These are phyloP conservation scores for Tragopan temminckii DNA, from an alignment of 2,797 vertebrate genomes.

Conservation along the genomic window DNA sequence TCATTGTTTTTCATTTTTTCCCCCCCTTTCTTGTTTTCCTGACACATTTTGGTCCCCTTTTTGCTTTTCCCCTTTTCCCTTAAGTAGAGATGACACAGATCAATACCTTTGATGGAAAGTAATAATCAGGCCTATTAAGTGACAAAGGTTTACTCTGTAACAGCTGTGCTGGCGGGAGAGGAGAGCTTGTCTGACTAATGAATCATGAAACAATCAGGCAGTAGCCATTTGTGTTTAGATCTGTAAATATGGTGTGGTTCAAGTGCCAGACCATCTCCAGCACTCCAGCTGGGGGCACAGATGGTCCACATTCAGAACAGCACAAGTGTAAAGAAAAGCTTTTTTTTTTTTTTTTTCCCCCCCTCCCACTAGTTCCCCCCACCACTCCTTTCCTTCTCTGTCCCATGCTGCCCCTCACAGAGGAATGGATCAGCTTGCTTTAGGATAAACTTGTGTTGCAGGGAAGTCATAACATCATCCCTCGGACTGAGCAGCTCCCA, in stretches of 20 bases:
- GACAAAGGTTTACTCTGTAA: constrained; percentile 99
- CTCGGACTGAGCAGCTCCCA: background rate
- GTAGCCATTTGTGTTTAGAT: constrained; percentile 99
- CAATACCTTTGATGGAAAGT: constrained; percentile 99
- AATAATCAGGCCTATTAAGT: constrained; percentile 99
- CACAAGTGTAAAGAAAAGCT: constrained; percentile 86
- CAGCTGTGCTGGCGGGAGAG: constrained; percentile 99
- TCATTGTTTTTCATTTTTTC: background rate
- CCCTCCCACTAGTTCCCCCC: background rate
- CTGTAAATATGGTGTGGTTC: constrained; percentile 99
- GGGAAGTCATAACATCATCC: background rate
- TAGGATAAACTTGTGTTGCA: background rate
- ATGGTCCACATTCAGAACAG: constrained; percentile 98
- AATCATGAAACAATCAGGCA: constrained; percentile 99
- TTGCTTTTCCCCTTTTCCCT: constrained; percentile 82
- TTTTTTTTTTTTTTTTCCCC: background rate
- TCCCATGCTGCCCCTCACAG: constrained; percentile 87
- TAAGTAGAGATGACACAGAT: constrained; percentile 94
- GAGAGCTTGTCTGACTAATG: constrained; percentile 99
- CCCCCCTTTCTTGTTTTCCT: constrained; percentile 52
- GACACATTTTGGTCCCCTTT: constrained; percentile 65
- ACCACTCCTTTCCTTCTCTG: constrained; percentile 80
- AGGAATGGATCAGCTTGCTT: constrained; percentile 83
- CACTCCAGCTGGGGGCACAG: constrained; percentile 99
- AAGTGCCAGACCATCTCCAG: constrained; percentile 99